Evolutionary conservation across 2,888 invertebrate genomes (phyloP).

Genomic region (Drosophila limbata): DNA sequence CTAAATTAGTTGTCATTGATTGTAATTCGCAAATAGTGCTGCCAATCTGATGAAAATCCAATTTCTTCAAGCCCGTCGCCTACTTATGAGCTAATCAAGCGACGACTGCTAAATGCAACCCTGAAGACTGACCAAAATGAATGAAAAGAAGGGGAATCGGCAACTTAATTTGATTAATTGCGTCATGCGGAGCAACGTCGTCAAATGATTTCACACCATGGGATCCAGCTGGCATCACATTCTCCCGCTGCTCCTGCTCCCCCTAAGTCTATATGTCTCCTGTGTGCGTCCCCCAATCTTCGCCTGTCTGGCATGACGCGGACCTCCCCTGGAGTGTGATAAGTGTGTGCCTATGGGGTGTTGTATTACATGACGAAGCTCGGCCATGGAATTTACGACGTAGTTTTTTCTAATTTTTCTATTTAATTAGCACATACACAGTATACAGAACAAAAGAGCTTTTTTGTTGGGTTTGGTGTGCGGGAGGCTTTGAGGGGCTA

Average conservation of each 20-base stretch:
- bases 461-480: background rate
- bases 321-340: constrained; percentile 67
- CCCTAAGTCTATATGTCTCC: constrained; percentile 5
- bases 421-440: constrained; percentile 68
- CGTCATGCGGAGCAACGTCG: constrained; percentile 74
- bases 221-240: constrained; percentile 3
- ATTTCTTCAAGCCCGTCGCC: constrained; percentile 27
- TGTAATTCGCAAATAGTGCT: constrained; percentile 1
- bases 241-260: background rate
- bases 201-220: constrained; percentile 78
- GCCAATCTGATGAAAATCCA: constrained; percentile 33
- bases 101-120: constrained; percentile 12
- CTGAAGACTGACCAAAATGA: constrained; percentile 31
- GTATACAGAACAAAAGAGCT: constrained; percentile 24
- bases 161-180: constrained; percentile 80
- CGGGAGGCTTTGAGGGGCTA: background rate
- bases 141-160: constrained; percentile 22
- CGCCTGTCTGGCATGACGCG: constrained; percentile 29
- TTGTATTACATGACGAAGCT: constrained; percentile 69
- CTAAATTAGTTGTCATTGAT: constrained; percentile 10
- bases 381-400: constrained; percentile 69
- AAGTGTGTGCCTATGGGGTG: constrained; percentile 69
- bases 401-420: constrained; percentile 80
- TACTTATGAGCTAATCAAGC: constrained; percentile 76
- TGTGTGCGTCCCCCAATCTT: constrained; percentile 10